Conservation (phyloP, 53 echinoderm and acorn worm genomes). For the Antedon mediterranea region DNA sequence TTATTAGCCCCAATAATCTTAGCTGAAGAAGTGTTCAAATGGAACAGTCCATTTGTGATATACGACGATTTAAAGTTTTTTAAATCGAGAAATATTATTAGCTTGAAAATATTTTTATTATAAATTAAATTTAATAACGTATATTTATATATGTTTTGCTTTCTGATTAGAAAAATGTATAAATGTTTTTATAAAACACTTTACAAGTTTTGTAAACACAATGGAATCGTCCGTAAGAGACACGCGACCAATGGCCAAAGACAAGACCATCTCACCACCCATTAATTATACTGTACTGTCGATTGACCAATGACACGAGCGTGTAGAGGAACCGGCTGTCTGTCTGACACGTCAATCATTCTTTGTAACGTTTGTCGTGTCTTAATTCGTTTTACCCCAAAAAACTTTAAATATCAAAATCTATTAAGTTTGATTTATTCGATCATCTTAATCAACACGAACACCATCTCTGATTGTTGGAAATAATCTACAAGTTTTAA, state of each 20-base stretch:
- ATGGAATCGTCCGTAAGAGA: not conserved
- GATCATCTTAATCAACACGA: not conserved
- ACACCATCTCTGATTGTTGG: not conserved
- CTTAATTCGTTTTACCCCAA: not conserved
- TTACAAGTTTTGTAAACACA: no score
- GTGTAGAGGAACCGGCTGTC: not conserved
- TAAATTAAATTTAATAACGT: no score
- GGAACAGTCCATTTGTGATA: not conserved
- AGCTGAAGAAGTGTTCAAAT: not conserved
- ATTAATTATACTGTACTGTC: not conserved
- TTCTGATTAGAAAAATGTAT: no score
- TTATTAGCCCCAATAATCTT: not conserved
- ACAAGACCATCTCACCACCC: not conserved
- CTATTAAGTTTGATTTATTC: not conserved
- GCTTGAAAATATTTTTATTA: no score
- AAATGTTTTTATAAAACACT: no score
- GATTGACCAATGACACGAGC: not conserved
- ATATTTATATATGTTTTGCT: no score
- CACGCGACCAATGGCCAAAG: not conserved
- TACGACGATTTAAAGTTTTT: not conserved
- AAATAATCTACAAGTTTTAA: not conserved
- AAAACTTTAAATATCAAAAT: not conserved
- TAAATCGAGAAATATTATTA: no score
- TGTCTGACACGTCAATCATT: not conserved
- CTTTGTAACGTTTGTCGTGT: not conserved